Evolutionary conservation across 2,113 vertebrate genomes (phyloP).

Genomic region (Rhynchopsitta pachyrhyncha): DNA sequence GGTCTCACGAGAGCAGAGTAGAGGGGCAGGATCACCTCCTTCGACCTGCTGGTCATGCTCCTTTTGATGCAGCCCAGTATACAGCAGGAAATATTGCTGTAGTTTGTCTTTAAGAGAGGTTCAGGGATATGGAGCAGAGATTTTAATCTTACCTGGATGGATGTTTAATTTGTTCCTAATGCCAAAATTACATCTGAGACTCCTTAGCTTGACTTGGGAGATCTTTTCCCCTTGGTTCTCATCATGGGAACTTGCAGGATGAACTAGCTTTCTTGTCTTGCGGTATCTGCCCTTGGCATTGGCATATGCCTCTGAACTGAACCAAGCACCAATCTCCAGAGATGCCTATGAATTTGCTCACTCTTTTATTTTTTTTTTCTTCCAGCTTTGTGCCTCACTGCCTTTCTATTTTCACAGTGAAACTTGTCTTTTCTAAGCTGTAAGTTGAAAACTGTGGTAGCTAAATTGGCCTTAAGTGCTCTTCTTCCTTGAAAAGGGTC

Average conservation of each 20-base stretch:
- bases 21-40: neutral
- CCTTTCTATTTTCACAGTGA: neutral
- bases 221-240: neutral
- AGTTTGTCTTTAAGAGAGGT: neutral
- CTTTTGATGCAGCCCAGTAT: neutral
- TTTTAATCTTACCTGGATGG: neutral
- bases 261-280: neutral
- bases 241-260: neutral
- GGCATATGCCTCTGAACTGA: neutral
- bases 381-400: neutral
- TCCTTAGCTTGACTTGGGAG: neutral
- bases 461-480: neutral
- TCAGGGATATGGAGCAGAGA: neutral
- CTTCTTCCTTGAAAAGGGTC: neutral
- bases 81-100: neutral
- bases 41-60: rapidly evolving
- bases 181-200: neutral
- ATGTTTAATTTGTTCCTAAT: constrained; percentile 3
- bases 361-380: neutral
- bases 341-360: neutral
- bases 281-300: neutral
- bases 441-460: neutral
- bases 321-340: neutral
- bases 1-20: neutral
- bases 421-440: neutral